A percentile compares a stretch with the other conserved stretches of the same genome.
Conservation (phyloP, 2,888 invertebrate genomes). For the Cosmopolites sordidus region DNA sequence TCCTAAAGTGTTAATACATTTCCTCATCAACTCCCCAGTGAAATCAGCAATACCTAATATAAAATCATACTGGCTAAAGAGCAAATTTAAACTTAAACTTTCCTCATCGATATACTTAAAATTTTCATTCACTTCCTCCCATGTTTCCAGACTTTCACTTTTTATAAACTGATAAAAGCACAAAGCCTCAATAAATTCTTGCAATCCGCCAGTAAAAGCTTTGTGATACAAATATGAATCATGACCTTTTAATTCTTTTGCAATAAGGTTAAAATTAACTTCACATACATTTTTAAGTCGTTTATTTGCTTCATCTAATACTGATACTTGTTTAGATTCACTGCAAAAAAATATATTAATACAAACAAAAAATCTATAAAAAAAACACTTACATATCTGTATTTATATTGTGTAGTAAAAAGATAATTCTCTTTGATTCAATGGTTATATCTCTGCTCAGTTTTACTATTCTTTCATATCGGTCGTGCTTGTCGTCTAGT, state of each 20-base stretch:
- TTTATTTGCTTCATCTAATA: conserved; percentile 61
- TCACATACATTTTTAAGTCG: conserved; percentile 61
- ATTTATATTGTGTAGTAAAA: conserved; percentile 72
- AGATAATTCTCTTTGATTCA: conserved; percentile 86
- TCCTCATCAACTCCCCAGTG: conserved; percentile 87
- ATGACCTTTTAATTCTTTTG: conserved; percentile 65
- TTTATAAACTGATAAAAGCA: conserved; percentile 71
- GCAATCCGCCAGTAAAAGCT: conserved; percentile 64
- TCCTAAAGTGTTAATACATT: conserved; percentile 77
- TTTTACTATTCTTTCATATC: conserved; percentile 78
- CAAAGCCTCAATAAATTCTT: conserved; percentile 84
- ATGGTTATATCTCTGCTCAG: conserved; percentile 79
- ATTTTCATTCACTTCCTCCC: conserved; percentile 41
- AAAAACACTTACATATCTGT: conserved; percentile 41
- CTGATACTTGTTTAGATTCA: conserved; percentile 53
- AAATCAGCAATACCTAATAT: conserved; percentile 81
- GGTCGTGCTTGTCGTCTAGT: conserved; percentile 75
- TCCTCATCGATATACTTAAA: conserved; percentile 36
- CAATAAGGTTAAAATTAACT: conserved; percentile 63
- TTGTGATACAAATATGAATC: conserved; percentile 66
- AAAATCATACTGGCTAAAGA: conserved; percentile 53
- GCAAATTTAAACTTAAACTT: conserved; percentile 31
- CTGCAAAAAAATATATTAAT: conserved; percentile 36
- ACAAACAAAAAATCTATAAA: neutral
- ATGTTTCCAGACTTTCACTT: conserved; percentile 57